Conservation (phyloP, 23 tunicate species). For the Oikopleura dioica region DNA sequence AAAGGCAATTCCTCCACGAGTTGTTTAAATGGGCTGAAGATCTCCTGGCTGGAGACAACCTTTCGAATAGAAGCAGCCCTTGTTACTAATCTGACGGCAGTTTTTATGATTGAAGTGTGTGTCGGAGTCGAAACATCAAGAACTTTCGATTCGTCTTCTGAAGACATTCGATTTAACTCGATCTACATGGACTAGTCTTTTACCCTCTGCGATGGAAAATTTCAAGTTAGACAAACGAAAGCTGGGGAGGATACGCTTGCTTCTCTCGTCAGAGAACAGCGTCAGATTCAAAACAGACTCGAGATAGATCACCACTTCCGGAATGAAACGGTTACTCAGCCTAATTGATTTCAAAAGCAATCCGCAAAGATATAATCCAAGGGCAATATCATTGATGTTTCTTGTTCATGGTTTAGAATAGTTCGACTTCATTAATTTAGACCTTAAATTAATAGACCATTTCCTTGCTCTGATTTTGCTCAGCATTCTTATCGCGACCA, state of each 20-base stretch:
- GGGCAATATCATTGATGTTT: not conserved
- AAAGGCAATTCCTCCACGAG: not conserved
- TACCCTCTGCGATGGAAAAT: not conserved
- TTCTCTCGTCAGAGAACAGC: not conserved
- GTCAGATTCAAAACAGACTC: not conserved
- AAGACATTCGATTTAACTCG: too few species aligned
- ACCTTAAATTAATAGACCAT: too few species aligned
- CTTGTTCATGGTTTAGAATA: too few species aligned
- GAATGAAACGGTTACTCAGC: not conserved
- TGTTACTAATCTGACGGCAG: too few species aligned
- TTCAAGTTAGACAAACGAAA: conserved; percentile 1
- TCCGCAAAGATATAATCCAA: not conserved
- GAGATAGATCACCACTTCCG: not conserved
- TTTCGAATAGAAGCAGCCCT: too few species aligned
- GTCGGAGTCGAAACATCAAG: too few species aligned
- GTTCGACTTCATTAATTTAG: too few species aligned
- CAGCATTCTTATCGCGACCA: not conserved
- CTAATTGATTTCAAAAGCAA: not conserved
- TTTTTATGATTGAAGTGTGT: too few species aligned
- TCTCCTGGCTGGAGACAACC: not conserved
- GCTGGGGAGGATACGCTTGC: not conserved
- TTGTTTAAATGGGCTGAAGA: not conserved
- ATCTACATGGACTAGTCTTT: too few species aligned
- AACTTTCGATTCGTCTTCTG: too few species aligned
- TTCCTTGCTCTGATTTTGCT: not conserved